A percentile compares a stretch with the other conserved stretches of the same genome.
Evolutionary conservation across 2,888 invertebrate genomes (phyloP).

Genomic region (Malacosoma neustria): DNA sequence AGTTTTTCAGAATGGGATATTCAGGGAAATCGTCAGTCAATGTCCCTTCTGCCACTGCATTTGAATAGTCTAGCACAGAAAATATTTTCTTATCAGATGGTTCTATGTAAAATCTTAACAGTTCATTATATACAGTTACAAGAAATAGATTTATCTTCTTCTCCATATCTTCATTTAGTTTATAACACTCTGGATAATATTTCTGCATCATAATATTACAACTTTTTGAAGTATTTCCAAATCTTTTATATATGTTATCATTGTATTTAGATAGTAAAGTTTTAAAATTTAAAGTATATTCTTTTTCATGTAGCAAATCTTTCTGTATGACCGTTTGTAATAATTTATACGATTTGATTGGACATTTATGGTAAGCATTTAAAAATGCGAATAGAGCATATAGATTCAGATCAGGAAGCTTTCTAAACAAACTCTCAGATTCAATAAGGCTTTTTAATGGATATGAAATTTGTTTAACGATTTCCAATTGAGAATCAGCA

Average conservation of each 20-base stretch:
- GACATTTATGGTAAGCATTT: conserved; percentile 28
- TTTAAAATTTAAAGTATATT: conserved; percentile 4
- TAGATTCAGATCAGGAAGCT: not conserved
- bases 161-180: conserved; percentile 16
- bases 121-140: conserved; percentile 57
- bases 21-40: conserved; percentile 63
- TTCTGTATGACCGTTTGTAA: not conserved
- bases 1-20: conserved; percentile 70
- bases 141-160: conserved; percentile 48
- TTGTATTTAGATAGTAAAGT: conserved; percentile 23
- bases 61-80: conserved; percentile 67
- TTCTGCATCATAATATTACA: conserved; percentile 26
- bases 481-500: conserved; percentile 61
- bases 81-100: conserved; percentile 26
- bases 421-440: not conserved
- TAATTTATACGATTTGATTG: not conserved
- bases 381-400: conserved; percentile 30
- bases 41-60: conserved; percentile 49
- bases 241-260: conserved; percentile 22
- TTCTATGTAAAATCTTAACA: conserved; percentile 24
- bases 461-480: conserved; percentile 70
- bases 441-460: not conserved
- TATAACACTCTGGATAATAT: conserved; percentile 39
- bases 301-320: not conserved
- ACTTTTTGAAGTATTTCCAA: conserved; percentile 11